Percentiles rank a stretch among this genome's conserved stretches.
Conservation (phyloP, 2,113 vertebrate genomes). For the Corythoichthys haematopterus region DNA sequence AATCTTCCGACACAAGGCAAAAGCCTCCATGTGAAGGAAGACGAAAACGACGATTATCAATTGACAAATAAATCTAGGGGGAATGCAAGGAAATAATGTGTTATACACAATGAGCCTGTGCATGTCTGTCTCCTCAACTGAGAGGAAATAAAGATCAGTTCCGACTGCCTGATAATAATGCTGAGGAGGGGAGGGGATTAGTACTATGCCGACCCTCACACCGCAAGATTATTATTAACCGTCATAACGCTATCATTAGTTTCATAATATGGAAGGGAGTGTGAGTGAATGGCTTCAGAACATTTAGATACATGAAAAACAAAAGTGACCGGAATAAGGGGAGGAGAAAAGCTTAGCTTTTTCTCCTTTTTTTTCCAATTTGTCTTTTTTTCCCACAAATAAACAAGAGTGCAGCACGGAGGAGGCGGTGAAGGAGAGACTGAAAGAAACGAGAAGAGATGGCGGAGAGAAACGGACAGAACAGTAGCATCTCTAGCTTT, state of each 20-base stretch:
- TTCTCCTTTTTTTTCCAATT: conserved; percentile 57
- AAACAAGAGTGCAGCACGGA: conserved; percentile 63
- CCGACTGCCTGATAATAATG: conserved; percentile 35
- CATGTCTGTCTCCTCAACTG: not conserved
- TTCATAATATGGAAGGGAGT: conserved; percentile 40
- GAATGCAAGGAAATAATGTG: conserved; percentile 40
- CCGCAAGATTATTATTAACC: conserved; percentile 58
- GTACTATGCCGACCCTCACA: conserved; percentile 50
- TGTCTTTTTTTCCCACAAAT: conserved; percentile 40
- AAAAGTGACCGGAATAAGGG: conserved; percentile 27
- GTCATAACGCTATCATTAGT: conserved; percentile 64
- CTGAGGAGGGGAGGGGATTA: conserved; percentile 38
- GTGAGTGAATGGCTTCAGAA: conserved; percentile 54
- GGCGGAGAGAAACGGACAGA: conserved; percentile 24
- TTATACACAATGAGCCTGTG: conserved; percentile 31
- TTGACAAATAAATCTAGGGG: conserved; percentile 47
- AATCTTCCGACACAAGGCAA: conserved; percentile 24
- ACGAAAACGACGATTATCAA: conserved; percentile 49
- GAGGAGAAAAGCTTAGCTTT: conserved; percentile 60
- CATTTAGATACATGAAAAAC: conserved; percentile 51
- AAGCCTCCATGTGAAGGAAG: conserved; percentile 32
- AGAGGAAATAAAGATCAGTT: conserved; percentile 22
- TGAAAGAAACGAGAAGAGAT: conserved; percentile 20
- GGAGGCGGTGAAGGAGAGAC: conserved; percentile 45
- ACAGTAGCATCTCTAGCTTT: conserved; percentile 75